Conservation (phyloP, 2,113 vertebrate species). For the Bombycilla garrulus region DNA sequence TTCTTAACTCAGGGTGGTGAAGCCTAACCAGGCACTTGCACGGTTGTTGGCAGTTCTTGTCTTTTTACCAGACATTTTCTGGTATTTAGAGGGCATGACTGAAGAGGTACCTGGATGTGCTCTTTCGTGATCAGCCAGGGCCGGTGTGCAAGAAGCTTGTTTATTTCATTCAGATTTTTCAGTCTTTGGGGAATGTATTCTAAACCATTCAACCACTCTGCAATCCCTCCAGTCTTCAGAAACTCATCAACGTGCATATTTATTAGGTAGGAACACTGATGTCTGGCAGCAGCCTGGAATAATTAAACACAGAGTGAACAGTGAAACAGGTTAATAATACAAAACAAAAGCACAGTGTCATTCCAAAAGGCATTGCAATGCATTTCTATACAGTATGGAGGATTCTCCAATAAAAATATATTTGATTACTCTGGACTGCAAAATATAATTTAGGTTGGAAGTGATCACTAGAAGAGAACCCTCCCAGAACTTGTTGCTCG, state of each 20-base stretch:
- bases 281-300: constrained; percentile 81
- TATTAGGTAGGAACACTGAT: constrained; percentile 85
- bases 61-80: background rate
- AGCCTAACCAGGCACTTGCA: background rate
- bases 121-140: constrained; percentile 87
- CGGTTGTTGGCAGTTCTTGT: background rate
- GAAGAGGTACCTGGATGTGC: constrained; percentile 80
- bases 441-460: background rate
- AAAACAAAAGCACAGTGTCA: background rate
- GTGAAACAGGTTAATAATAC: background rate
- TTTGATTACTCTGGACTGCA: background rate
- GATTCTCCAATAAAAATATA: background rate
- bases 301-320: constrained; percentile 28
- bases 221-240: constrained; percentile 82
- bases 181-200: constrained; percentile 83
- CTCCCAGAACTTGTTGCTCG: accelerated
- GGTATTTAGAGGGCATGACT: background rate
- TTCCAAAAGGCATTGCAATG: background rate
- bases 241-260: constrained; percentile 87
- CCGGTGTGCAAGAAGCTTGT: constrained; percentile 85
- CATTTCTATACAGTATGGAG: background rate
- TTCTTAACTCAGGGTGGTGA: background rate
- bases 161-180: constrained; percentile 86
- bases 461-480: background rate
- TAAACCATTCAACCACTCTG: constrained; percentile 84